Conservation (phyloP, 2,113 vertebrate genomes). For the Procavia capensis region DNA sequence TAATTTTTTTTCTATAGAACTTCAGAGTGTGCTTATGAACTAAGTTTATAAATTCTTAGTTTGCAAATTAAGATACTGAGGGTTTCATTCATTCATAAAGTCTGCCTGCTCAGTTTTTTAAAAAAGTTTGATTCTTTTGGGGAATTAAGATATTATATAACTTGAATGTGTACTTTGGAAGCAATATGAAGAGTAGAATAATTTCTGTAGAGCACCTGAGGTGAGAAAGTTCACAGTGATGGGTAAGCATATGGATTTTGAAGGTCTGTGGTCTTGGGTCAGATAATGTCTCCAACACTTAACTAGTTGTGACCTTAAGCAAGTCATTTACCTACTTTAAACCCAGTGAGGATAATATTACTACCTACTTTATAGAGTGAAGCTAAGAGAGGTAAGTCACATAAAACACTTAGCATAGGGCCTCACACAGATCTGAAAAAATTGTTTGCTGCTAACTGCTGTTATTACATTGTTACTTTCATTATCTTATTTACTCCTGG, state of each 20-base stretch:
- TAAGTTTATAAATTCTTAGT: constrained; percentile 33
- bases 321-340: background rate
- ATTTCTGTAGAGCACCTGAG: background rate
- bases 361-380: background rate
- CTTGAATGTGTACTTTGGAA: background rate
- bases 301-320: background rate
- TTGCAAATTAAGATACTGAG: constrained; percentile 44
- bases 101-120: background rate
- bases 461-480: background rate
- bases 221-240: background rate
- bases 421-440: background rate
- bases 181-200: background rate
- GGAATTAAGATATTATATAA: constrained; percentile 10
- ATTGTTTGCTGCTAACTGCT: constrained; percentile 18
- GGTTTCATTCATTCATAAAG: constrained; percentile 28
- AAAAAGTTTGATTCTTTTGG: background rate
- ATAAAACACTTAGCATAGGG: background rate
- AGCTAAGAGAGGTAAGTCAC: constrained; percentile 5
- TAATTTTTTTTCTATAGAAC: background rate
- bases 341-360: background rate
- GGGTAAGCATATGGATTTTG: background rate
- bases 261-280: background rate
- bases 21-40: constrained; percentile 34
- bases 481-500: background rate
- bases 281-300: background rate